Base-by-base conservation (phyloP, 2,113 vertebrate species). In the Eptesicus fuscus region DNA sequence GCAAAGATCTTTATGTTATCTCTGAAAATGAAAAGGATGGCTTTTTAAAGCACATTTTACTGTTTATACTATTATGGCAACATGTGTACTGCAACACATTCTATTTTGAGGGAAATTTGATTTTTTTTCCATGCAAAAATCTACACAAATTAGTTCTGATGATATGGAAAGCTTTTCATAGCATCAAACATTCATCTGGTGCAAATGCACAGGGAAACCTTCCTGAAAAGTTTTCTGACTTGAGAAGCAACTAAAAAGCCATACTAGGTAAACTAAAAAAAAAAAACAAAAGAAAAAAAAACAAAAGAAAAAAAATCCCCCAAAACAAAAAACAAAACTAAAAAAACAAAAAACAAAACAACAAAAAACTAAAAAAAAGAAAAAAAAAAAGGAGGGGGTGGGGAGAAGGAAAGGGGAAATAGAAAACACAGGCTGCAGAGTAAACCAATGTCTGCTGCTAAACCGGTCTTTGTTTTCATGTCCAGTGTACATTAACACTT, bases 401-500 rank as follows among this genome's bases (percentile, higher is more conserved):
- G 74, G 78, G 32, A 86, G 74, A 53, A 88, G 79, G 86, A 73
- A 56, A 80, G 59, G 35, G 91, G 88, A 56, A 91, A 96, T 82
- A 97, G 97, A 98, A 98, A 98, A 99, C 98, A 99, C 99, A 98
- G 98, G 99, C 99, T 99, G 99, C 98, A 99, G 99, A 99, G 98
- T 97, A 99, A 99, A 99, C 98, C 98, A 99, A 99, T 98, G 98
- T 99, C 99, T 99, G 98, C 99, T 99, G 98, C 99, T 99, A 98
- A 99, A 99, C 98, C 97, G 98, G 98, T 98, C 98, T 98, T 97
- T 96, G 97, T 98, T 98, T 97, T 98, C 98, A 97, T 98, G 99
- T 99, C 99, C 99, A 99, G 99, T 99, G 99, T 99, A 98, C 98
- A 98, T 98, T 98, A 99, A 99, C 99, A 99, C 99, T 98, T 96